phyloP scores from a whole-genome alignment of 2,888 invertebrate genomes.

The Thereva nobilitata region DNA sequence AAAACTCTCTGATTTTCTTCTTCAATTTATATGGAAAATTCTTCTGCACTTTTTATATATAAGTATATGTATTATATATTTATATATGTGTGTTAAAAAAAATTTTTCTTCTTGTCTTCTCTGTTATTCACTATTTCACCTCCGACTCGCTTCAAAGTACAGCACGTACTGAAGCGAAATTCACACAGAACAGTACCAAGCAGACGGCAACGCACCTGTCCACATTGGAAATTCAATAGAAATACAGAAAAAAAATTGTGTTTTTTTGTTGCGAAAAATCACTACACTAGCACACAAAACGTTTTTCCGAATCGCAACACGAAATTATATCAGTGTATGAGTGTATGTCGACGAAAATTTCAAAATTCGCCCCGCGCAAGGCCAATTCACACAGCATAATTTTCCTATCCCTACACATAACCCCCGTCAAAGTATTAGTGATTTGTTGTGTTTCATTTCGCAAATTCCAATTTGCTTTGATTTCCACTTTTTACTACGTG shows the following conservation, averaged over 20 bases:
- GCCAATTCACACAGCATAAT: background rate
- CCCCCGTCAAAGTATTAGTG: background rate
- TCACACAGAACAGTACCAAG: background rate
- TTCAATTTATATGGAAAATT: background rate
- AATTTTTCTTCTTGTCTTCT: conserved; percentile 19
- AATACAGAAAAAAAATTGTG: too few species aligned
- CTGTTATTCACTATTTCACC: conserved; percentile 40
- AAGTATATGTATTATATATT: background rate
- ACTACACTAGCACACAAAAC: too few species aligned
- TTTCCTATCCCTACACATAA: background rate
- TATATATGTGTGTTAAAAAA: conserved; percentile 20
- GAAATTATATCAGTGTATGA: too few species aligned
- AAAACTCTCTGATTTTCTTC: background rate
- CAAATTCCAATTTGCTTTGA: conserved; percentile 2
- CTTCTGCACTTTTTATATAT: background rate
- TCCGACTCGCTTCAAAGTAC: conserved; percentile 52
- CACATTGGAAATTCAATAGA: background rate
- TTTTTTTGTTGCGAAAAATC: too few species aligned
- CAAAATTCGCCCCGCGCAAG: too few species aligned
- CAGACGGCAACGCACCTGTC: conserved; percentile 20
- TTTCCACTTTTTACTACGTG: background rate
- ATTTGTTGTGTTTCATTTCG: conserved; percentile 31
- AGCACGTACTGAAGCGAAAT: conserved; percentile 49
- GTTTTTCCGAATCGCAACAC: too few species aligned
- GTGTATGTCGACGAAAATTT: too few species aligned